phyloP scores from a whole-genome alignment of 2,797 vertebrate genomes.

The Oophaga sylvatica region DNA sequence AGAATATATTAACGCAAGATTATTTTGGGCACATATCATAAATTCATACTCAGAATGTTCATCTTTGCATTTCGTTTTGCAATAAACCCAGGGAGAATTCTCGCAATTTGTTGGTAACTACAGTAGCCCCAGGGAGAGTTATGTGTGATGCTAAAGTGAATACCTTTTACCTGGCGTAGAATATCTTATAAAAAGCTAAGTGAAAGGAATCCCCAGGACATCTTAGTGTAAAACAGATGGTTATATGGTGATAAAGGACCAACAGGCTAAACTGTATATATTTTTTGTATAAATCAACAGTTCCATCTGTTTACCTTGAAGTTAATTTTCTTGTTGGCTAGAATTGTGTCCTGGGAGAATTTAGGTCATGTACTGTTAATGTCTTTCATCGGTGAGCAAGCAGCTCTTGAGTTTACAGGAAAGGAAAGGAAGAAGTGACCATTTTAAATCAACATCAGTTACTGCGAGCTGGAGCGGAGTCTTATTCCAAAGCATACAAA shows the following conservation, averaged over 20 bases:
- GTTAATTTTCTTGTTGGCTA: conserved; percentile 58
- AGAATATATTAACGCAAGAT: conserved; percentile 8
- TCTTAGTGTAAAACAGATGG: conserved; percentile 54
- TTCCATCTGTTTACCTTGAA: conserved; percentile 57
- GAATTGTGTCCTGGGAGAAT: conserved; percentile 48
- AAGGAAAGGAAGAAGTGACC: conserved; percentile 16
- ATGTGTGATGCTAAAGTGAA: conserved; percentile 45
- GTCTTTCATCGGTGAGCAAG: conserved; percentile 20
- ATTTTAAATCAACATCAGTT: conserved; percentile 20
- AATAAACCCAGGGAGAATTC: conserved; percentile 41
- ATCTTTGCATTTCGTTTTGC: conserved; percentile 32
- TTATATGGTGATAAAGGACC: conserved; percentile 55
- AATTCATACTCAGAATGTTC: conserved; percentile 4
- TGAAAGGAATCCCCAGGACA: conserved; percentile 57
- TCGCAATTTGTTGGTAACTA: conserved; percentile 18
- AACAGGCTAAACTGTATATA: conserved; percentile 47
- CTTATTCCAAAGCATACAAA: background rate
- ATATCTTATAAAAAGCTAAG: conserved; percentile 50
- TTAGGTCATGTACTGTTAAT: conserved; percentile 43
- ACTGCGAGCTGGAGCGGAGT: background rate
- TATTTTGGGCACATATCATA: conserved; percentile 18
- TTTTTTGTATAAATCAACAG: conserved; percentile 41
- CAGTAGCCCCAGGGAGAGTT: conserved; percentile 33
- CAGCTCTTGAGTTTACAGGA: conserved; percentile 19
- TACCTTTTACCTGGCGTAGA: conserved; percentile 50